phyloP scores from a whole-genome alignment of 2,797 vertebrate genomes.

The Notolepis coatsorum region DNA sequence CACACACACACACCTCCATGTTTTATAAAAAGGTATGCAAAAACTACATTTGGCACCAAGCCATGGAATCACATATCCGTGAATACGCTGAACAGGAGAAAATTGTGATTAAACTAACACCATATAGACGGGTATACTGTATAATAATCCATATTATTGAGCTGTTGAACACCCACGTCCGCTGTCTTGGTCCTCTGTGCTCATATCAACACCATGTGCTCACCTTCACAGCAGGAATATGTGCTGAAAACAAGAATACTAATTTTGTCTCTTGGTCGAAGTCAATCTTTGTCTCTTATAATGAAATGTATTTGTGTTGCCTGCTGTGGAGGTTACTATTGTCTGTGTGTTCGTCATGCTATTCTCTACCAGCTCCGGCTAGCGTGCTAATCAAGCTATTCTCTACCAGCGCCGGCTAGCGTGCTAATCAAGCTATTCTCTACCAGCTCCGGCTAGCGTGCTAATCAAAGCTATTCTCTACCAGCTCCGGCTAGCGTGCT shows the following conservation, averaged over 20 bases:
- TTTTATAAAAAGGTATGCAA: conserved; percentile 1
- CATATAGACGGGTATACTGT: neutral
- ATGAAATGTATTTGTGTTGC: neutral
- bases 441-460: too few relatives aligned
- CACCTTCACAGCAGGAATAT: too few relatives aligned
- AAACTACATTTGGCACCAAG: neutral
- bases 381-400: too few relatives aligned
- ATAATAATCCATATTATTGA: too few relatives aligned
- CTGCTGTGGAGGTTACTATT: conserved; percentile 7
- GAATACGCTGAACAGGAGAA: neutral
- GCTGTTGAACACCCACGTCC: neutral
- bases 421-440: too few relatives aligned
- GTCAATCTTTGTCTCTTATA: neutral
- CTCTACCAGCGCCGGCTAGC: too few relatives aligned
- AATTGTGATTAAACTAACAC: neutral
- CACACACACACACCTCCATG: neutral
- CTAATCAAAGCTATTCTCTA: too few relatives aligned
- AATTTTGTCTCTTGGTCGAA: conserved; percentile 5
- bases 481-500: too few relatives aligned
- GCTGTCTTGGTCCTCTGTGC: neutral
- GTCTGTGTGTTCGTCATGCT: conserved; percentile 15
- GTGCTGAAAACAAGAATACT: too few relatives aligned
- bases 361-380: conserved; percentile 43
- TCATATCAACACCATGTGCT: too few relatives aligned
- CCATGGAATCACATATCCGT: neutral